Evolutionary conservation across 1,140 invertebrate species (phyloP), one percentile per base, ranked within the genome.

Genomic region (Lordiphosa collinella): DNA sequence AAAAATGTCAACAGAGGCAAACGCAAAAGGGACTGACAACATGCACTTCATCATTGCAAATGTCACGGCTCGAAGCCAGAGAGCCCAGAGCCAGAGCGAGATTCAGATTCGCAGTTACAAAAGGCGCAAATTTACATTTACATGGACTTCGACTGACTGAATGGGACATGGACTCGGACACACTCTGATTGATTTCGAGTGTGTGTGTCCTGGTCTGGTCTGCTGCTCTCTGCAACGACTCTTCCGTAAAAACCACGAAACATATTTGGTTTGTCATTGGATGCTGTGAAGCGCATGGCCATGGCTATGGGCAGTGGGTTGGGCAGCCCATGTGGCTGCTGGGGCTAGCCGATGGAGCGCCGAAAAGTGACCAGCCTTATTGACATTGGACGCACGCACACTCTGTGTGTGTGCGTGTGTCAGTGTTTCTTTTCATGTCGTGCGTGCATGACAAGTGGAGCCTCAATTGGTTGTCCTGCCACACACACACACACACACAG

Each of bases 181-280:
- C 51, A 43, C 40, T 29, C 41, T 82, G 78, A 84, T 84, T 84
- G 78, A 84, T 84, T 78, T 73, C 73, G 31, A 29, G 38, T 54
- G 11, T 13, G 31, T 12, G 29, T 22, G 8, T 46, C n/a, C 11
- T 40, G 31, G 22, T 46, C 25, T 46, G 37, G 22, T 18, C 14
- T 38, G 36, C 41, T 52, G 63, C 53, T 56, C 50, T 47, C 50
- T 37, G 13, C 36, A 46, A 60, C 56, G 69, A 71, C 51, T 75
- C 60, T 80, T 69, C 65, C 62, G 72, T 69, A 82, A 86, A 86
- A 86, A 74, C 82, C 82, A 86, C 82, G 60, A 80, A 86, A 82
- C 82, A 86, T 86, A 82, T 86, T 86, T 86, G 82, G 61, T 76
- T 86, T 86, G 82, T 86, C 82, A 86, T 86, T 86, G 76, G 76